Conservation (phyloP, 2,888 invertebrate species). For the Abrostola tripartita region DNA sequence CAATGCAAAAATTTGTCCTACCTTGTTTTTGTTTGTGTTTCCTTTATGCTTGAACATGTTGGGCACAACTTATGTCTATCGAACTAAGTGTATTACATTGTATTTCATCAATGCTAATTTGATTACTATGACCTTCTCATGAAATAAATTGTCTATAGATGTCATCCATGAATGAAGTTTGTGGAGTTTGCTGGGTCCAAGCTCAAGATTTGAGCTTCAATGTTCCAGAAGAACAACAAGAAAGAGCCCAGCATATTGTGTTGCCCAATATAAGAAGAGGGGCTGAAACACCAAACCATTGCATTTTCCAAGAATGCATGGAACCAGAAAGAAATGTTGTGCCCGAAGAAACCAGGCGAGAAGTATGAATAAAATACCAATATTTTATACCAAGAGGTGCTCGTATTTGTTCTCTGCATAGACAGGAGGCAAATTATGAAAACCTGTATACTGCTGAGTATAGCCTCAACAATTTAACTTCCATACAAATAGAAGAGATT, state of each 20-base stretch:
- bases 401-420: slow-evolving; percentile 11
- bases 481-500: slow-evolving; percentile 9
- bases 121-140: not conserved
- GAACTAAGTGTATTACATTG: too few species aligned
- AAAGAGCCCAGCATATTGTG: slow-evolving; percentile 11
- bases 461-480: slow-evolving; percentile 9
- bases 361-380: slow-evolving; percentile 2
- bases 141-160: not conserved
- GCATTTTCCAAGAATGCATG: slow-evolving; percentile 11
- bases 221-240: slow-evolving; percentile 10
- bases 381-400: slow-evolving; percentile 15
- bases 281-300: slow-evolving; percentile 12
- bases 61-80: too few species aligned
- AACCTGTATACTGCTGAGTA: slow-evolving; percentile 13
- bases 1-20: too few species aligned
- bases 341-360: slow-evolving; percentile 11
- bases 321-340: slow-evolving; percentile 9
- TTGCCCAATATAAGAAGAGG: slow-evolving; percentile 20
- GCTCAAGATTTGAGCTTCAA: slow-evolving; percentile 9
- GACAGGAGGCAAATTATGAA: slow-evolving; percentile 3
- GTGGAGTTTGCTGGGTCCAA: slow-evolving; percentile 24
- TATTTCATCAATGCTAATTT: too few species aligned
- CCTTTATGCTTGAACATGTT: too few species aligned
- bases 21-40: too few species aligned
- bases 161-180: slow-evolving; percentile 28